phyloP scores from a whole-genome alignment of 2,888 invertebrate genomes.

The Aelia acuminata region DNA sequence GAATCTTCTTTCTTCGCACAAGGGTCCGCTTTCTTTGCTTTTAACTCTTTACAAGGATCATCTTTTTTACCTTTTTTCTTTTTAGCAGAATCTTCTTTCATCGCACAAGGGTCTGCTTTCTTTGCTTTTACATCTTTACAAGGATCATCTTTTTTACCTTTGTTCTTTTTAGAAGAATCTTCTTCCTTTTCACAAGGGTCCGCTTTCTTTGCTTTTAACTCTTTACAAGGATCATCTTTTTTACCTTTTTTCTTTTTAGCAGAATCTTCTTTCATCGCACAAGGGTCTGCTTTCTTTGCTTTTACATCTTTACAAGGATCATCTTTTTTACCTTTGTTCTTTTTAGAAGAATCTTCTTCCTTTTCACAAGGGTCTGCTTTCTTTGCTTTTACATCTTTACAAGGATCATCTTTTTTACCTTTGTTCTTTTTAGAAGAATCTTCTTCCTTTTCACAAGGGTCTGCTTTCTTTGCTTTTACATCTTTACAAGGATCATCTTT shows the following conservation, averaged over 20 bases:
- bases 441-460: slow-evolving; percentile 10
- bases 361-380: slow-evolving; percentile 54
- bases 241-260: neutral
- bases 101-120: neutral
- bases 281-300: neutral
- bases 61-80: neutral
- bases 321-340: neutral
- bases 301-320: slow-evolving; percentile 2
- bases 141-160: neutral
- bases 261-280: slow-evolving; percentile 38
- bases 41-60: neutral
- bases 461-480: neutral
- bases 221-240: slow-evolving; percentile 2
- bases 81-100: slow-evolving; percentile 50
- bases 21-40: slow-evolving; percentile 45
- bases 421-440: neutral
- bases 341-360: slow-evolving; percentile 6
- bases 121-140: slow-evolving; percentile 28
- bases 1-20: slow-evolving; percentile 37
- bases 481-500: neutral
- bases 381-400: slow-evolving; percentile 43
- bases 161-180: neutral
- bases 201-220: neutral
- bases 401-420: neutral
- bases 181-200: neutral